Evolutionary conservation across 1,140 invertebrate species (phyloP).

Genomic region (Drosophila ananassae): DNA sequence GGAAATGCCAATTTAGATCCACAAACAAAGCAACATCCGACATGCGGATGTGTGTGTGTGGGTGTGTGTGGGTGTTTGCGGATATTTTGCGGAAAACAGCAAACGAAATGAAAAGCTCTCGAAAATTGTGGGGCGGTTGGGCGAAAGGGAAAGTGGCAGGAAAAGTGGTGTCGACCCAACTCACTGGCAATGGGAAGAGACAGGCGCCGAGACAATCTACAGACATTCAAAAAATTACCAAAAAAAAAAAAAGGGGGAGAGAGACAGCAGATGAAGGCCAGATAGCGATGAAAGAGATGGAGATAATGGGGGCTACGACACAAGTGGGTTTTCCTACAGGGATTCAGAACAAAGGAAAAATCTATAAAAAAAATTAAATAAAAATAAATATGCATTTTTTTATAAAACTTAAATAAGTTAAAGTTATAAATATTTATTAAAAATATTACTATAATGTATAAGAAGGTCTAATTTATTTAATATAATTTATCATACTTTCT

Average conservation of each 20-base stretch:
- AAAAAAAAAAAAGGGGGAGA: conserved; percentile 5
- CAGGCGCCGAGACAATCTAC: conserved; percentile 65
- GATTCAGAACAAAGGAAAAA: too few relatives aligned
- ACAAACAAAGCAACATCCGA: conserved; percentile 60
- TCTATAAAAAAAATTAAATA: too few relatives aligned
- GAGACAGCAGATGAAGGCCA: conserved; percentile 5
- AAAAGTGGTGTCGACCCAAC: conserved; percentile 46
- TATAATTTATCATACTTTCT: too few relatives aligned
- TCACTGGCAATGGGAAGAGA: conserved; percentile 58
- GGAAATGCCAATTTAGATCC: conserved; percentile 52
- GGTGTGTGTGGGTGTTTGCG: conserved; percentile 10
- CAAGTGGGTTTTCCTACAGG: neutral
- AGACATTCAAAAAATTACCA: conserved; percentile 34
- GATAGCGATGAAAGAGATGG: neutral
- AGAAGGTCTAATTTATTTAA: too few relatives aligned
- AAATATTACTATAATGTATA: too few relatives aligned
- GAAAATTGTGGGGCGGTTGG: neutral
- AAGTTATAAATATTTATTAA: too few relatives aligned
- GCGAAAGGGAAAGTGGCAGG: conserved; percentile 47
- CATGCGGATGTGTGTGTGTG: conserved; percentile 23
- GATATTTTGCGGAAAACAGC: conserved; percentile 13
- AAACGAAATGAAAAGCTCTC: conserved; percentile 56
- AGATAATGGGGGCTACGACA: neutral
- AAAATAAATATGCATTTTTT: too few relatives aligned
- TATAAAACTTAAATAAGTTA: too few relatives aligned